Evolutionary conservation across 2,113 vertebrate species (phyloP).

Genomic region (Dryoscopus gambensis): DNA sequence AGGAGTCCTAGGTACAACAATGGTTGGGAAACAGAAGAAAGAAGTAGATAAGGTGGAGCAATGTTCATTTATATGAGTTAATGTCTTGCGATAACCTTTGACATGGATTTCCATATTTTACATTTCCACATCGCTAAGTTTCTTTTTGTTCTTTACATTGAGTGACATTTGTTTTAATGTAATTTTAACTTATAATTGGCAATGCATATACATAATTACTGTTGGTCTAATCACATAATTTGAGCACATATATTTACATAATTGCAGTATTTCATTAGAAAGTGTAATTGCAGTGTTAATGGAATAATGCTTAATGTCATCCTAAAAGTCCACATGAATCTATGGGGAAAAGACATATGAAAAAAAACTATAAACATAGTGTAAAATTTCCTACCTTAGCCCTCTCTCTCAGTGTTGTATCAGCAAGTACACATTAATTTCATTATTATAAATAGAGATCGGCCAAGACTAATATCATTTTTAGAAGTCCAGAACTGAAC

Average conservation of each 20-base stretch:
- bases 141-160: neutral
- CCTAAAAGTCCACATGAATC: neutral
- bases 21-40: neutral
- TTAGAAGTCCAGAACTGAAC: neutral
- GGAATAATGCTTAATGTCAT: neutral
- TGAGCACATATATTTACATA: conserved; percentile 16
- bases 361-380: neutral
- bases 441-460: neutral
- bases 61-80: neutral
- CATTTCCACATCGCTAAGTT: neutral
- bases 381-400: neutral
- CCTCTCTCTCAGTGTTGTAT: neutral
- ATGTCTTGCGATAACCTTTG: neutral
- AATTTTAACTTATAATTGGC: conserved; percentile 7
- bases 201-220: conserved; percentile 22
- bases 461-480: neutral
- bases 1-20: neutral
- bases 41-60: neutral
- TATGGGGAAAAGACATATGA: neutral
- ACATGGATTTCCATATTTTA: neutral
- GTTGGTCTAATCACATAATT: conserved; percentile 27
- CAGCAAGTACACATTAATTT: neutral
- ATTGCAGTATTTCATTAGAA: conserved; percentile 29
- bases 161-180: neutral
- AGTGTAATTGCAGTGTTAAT: neutral